These are phyloP conservation scores for Orycteropus afer DNA, from an alignment of 2,113 vertebrate species.

Conservation along the genomic window DNA sequence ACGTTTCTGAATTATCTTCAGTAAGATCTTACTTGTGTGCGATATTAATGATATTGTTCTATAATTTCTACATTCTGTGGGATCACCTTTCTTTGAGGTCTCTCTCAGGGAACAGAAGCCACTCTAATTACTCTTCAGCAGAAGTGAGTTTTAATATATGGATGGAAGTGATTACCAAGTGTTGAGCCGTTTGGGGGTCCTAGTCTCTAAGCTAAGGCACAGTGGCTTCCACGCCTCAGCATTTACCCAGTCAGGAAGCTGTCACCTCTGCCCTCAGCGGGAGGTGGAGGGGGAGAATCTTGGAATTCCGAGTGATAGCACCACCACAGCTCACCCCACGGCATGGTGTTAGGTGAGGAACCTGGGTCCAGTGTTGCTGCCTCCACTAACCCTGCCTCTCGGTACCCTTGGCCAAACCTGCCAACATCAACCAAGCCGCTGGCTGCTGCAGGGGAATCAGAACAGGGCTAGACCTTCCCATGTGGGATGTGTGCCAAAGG, in stretches of 20 bases:
- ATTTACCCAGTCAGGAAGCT: neutral
- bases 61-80: too few species aligned
- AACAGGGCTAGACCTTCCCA: too few species aligned
- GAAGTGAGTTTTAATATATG: neutral
- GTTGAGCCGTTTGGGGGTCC: neutral
- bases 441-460: too few species aligned
- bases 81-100: too few species aligned
- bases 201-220: neutral
- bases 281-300: neutral
- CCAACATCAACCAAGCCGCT: too few species aligned
- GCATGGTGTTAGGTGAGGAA: too few species aligned
- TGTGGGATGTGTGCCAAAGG: too few species aligned
- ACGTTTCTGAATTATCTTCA: too few species aligned
- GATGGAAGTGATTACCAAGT: fast-evolving
- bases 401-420: fast-evolving
- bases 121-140: neutral
- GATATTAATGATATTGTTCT: too few species aligned
- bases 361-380: neutral
- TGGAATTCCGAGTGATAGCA: neutral
- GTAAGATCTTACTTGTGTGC: too few species aligned
- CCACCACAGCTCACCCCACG: fast-evolving
- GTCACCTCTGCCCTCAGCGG: neutral
- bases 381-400: neutral
- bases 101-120: neutral
- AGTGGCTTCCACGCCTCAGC: neutral